These are phyloP conservation scores for Tenodera sinensis DNA, from an alignment of 2,888 invertebrate genomes.

Conservation along the genomic window DNA sequence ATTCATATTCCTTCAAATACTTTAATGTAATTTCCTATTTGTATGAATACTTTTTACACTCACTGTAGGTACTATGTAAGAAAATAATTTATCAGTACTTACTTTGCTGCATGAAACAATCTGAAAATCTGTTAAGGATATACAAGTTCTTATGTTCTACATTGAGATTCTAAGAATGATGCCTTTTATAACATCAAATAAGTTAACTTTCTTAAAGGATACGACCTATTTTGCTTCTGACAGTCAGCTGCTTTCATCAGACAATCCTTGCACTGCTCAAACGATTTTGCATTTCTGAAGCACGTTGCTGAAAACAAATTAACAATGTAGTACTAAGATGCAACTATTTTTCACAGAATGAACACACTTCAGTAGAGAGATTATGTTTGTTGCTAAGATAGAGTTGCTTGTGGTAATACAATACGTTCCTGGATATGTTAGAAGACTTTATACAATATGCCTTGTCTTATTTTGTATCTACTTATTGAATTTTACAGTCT, in stretches of 20 bases:
- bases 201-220: slow-evolving; percentile 47
- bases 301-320: slow-evolving; percentile 70
- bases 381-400: no score
- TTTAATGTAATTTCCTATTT: no score
- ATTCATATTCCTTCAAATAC: no score
- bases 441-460: no score
- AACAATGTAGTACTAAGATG: neutral
- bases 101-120: slow-evolving; percentile 90
- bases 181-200: neutral
- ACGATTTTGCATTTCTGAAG: slow-evolving; percentile 80
- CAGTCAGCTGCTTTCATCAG: slow-evolving; percentile 83
- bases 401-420: no score
- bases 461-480: no score
- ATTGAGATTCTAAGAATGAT: neutral
- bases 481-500: no score
- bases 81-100: slow-evolving; percentile 41
- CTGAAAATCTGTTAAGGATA: slow-evolving; percentile 47
- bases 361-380: no score
- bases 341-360: no score
- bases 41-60: no score
- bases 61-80: no score
- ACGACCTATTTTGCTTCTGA: slow-evolving; percentile 79
- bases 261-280: slow-evolving; percentile 76
- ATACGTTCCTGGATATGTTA: no score
- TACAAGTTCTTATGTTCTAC: slow-evolving; percentile 26